Conservation (phyloP, 1,140 invertebrate genomes). For the Zaprionus nigranus region DNA sequence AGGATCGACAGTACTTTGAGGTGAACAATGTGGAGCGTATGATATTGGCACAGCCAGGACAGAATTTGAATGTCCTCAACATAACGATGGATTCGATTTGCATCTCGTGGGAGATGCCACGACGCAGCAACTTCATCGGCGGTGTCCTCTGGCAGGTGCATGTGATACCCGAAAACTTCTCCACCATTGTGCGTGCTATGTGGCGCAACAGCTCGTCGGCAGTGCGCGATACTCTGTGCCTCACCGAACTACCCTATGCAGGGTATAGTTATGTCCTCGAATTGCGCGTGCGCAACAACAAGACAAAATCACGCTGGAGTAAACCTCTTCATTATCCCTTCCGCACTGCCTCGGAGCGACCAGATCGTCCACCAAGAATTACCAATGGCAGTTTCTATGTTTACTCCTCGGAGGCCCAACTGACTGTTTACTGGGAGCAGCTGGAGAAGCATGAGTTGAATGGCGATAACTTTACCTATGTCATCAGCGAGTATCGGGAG, state of each 20-base stretch:
- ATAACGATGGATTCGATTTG: slow-evolving; percentile 56
- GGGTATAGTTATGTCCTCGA: slow-evolving; percentile 60
- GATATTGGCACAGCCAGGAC: slow-evolving; percentile 57
- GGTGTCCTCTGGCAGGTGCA: slow-evolving; percentile 61
- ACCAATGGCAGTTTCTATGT: slow-evolving; percentile 73
- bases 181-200: slow-evolving; percentile 24
- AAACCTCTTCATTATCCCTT: slow-evolving; percentile 56
- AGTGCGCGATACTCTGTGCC: slow-evolving; percentile 56
- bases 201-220: slow-evolving; percentile 62
- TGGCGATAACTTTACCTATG: slow-evolving; percentile 58
- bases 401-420: slow-evolving; percentile 52
- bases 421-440: slow-evolving; percentile 71
- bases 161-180: slow-evolving; percentile 55
- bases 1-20: slow-evolving; percentile 30
- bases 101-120: slow-evolving; percentile 64
- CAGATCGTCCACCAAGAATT: slow-evolving; percentile 60
- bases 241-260: slow-evolving; percentile 62
- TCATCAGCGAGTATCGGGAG: slow-evolving; percentile 61
- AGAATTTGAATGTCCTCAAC: slow-evolving; percentile 52
- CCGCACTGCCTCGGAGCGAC: slow-evolving; percentile 48
- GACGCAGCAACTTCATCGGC: slow-evolving; percentile 58
- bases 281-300: slow-evolving; percentile 68
- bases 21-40: slow-evolving; percentile 58
- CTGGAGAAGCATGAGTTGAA: slow-evolving; percentile 60
- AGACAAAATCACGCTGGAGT: slow-evolving; percentile 62